A percentile compares a stretch with the other conserved stretches of the same genome.
phyloP scores from a whole-genome alignment of 1,140 invertebrate species.

The Mizuhopecten yessoensis region DNA sequence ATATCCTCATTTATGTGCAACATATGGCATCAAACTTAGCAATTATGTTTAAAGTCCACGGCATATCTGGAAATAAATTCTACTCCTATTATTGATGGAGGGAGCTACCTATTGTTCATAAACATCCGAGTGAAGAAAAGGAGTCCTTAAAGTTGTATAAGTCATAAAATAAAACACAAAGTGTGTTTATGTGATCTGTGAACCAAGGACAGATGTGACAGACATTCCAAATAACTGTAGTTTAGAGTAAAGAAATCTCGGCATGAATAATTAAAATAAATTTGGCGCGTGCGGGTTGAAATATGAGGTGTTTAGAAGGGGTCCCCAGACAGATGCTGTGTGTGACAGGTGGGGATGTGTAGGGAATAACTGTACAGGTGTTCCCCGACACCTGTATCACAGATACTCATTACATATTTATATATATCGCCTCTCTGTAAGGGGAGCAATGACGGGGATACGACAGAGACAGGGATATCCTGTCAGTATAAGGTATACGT shows the following conservation, averaged over 20 bases:
- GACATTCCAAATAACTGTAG: not conserved
- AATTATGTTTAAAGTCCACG: not conserved
- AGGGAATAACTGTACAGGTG: not conserved
- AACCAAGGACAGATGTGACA: not conserved
- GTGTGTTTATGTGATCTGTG: no score
- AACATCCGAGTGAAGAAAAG: not conserved
- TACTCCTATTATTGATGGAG: not conserved
- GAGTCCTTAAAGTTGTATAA: not conserved
- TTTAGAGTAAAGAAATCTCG: not conserved
- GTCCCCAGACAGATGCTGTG: not conserved
- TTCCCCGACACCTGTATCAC: not conserved
- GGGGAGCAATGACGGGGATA: not conserved
- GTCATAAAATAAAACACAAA: not conserved
- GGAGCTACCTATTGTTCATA: not conserved
- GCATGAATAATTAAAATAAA: not conserved
- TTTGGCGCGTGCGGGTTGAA: not conserved
- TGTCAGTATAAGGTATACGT: not conserved
- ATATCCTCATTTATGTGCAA: not conserved
- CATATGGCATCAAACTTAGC: not conserved
- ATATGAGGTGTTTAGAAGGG: not conserved
- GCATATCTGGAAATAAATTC: not conserved
- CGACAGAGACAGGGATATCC: no score
- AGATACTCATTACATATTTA: not conserved
- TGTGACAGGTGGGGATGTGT: not conserved
- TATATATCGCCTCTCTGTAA: not conserved